Evolutionary conservation across 2,888 invertebrate species (phyloP), one percentile per base, ranked within the genome.

Genomic region (Tineola bisselliella): DNA sequence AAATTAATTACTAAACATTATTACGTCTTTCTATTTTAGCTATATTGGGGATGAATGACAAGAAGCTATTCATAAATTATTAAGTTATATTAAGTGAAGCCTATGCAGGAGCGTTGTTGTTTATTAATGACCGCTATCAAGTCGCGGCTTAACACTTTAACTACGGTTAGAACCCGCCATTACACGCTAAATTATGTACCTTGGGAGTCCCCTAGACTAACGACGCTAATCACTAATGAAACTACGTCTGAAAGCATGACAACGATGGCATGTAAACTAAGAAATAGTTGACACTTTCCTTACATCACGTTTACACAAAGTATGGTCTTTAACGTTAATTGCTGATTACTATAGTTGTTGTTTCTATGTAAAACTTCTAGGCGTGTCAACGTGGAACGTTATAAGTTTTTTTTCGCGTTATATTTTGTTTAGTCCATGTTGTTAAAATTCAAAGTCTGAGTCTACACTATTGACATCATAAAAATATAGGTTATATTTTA

Each of bases 61-160:
- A n/a, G 17, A 56, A 30, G n/a, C 19, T 56, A 56, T 56, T 56
- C 56, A 30, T 56, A 25, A 56, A 56, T 56, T 25, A 56, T 56
- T 56, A 56, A 56, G 25, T 56, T 19, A 12, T 25, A 56, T 56
- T 56, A 56, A 56, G 25, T 56, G 19, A 12, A 19, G 48, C 15
- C 15, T 48, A n/a, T 3, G 12, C n/a, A 43, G n/a, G 63, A 73
- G 44, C 57, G 75, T 73, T 72, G 74, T 77, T 68, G 73, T 74
- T 74, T 77, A 78, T 80, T 79, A 77, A 80, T 75, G 77, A 65
- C 38, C 63, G 74, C 72, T 72, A 79, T 79, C 74, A 74, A 72
- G 71, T 64, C 65, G 66, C 64, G 72, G 74, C 70, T 80, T 76
- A 77, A 76, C 78, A 64, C 76, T 73, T 77, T 79, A 79, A 80